A percentile compares a stretch with the other conserved stretches of the same genome.
phyloP scores from a whole-genome alignment of 2,888 invertebrate species.

The Dryomyza anilis region DNA sequence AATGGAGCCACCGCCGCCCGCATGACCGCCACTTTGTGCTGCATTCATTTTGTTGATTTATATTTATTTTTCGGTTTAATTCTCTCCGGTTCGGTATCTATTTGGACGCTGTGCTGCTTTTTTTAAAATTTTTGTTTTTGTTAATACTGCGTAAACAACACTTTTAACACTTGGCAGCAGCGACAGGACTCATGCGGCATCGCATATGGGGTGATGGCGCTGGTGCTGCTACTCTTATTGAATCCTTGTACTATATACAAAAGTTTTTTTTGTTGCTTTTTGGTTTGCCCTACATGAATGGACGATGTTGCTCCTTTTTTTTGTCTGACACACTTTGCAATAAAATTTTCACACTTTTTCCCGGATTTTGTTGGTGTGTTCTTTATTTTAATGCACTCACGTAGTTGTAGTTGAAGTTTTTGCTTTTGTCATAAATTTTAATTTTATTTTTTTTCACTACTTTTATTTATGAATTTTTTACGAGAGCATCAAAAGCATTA shows the following conservation, averaged over 20 bases:
- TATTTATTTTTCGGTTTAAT: too few species aligned
- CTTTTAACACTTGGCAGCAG: too few species aligned
- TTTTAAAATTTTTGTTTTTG: neutral
- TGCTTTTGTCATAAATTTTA: neutral
- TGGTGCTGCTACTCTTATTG: too few species aligned
- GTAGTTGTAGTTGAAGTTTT: neutral
- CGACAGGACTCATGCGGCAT: too few species aligned
- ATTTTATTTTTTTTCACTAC: neutral
- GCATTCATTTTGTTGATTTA: conserved; percentile 54
- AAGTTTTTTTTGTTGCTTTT: neutral
- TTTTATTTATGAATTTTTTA: neutral
- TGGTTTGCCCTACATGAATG: too few species aligned
- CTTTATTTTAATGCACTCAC: neutral
- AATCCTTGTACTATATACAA: too few species aligned
- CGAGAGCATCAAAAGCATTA: too few species aligned
- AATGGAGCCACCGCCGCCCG: conserved; percentile 51
- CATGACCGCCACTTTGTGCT: conserved; percentile 61
- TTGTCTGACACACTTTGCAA: neutral
- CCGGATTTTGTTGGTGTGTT: neutral
- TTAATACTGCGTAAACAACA: neutral
- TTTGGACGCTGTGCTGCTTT: neutral
- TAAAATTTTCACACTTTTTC: conserved; percentile 6
- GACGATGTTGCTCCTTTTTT: neutral
- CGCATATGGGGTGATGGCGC: too few species aligned
- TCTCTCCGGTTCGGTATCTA: neutral